Percentiles rank a stretch among this genome's conserved stretches.
Evolutionary conservation across 2,113 vertebrate genomes (phyloP).

Genomic region (Peromyscus leucopus): DNA sequence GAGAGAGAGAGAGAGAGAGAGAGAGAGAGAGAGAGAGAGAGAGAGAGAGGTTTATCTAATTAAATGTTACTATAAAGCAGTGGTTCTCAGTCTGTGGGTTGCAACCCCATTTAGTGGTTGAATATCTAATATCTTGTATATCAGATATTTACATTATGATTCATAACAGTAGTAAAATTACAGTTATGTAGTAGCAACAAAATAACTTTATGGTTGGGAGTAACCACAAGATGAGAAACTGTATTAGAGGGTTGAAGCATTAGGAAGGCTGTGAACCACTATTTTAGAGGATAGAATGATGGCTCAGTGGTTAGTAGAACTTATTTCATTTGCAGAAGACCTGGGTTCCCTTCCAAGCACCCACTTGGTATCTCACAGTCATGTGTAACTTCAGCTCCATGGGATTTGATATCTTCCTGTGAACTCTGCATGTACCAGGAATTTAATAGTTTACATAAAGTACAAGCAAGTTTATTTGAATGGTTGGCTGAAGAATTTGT

Average conservation of each 20-base stretch:
- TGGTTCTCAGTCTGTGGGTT: neutral
- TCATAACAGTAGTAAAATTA: neutral
- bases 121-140: neutral
- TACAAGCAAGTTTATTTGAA: neutral
- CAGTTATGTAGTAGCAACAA: neutral
- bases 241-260: neutral
- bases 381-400: neutral
- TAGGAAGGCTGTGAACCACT: neutral
- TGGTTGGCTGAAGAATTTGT: neutral
- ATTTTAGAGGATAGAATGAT: neutral
- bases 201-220: neutral
- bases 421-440: neutral
- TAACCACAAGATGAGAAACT: neutral
- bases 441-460: neutral
- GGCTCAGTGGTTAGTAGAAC: neutral
- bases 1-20: too few species aligned
- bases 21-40: too few species aligned
- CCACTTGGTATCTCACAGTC: neutral
- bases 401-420: neutral
- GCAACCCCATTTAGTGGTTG: neutral
- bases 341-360: neutral
- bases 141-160: neutral
- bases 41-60: too few species aligned
- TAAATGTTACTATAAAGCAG: neutral
- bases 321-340: neutral